Percentiles rank a stretch among this genome's conserved stretches.
These are phyloP conservation scores for Calvadosia cruxmelitensis DNA, from an alignment of 30 jellyfish, hydroid and myxozoan genomes.

Conservation along the genomic window DNA sequence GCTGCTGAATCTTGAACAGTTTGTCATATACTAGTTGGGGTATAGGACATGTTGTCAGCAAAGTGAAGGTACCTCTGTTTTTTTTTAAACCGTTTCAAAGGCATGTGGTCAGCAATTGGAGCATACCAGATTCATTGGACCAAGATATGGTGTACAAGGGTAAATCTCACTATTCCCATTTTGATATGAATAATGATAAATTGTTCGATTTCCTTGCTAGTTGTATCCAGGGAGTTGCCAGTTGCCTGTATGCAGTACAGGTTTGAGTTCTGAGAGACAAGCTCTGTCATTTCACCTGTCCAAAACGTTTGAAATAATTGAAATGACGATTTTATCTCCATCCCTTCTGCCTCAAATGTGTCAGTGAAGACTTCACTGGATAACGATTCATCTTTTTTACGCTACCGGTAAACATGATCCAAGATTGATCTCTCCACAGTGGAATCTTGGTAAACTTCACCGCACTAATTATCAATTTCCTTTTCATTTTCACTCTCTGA, in stretches of 20 bases:
- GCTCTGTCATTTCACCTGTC: conserved; percentile 7
- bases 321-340: conserved; percentile 11
- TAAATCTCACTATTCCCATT: conserved; percentile 10
- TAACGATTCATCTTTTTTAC: background rate
- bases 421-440: background rate
- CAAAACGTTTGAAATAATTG: conserved; percentile 11
- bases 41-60: no score
- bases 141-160: conserved; percentile 17
- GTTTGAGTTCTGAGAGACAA: conserved; percentile 19
- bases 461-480: background rate
- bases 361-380: background rate
- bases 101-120: no score
- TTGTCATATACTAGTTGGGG: no score
- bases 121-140: conserved; percentile 32
- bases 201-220: conserved; percentile 13
- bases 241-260: conserved; percentile 29
- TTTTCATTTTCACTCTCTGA: conserved; percentile 7
- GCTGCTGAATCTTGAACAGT: no score
- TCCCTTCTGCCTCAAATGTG: background rate
- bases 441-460: background rate
- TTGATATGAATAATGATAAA: conserved; percentile 13
- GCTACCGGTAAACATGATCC: conserved; percentile 10
- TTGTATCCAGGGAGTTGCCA: conserved; percentile 18
- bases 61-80: no score
- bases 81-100: no score